phyloP scores from a whole-genome alignment of 37 sponge, comb jelly and placozoan genomes.

The Haliclona indistincta region DNA sequence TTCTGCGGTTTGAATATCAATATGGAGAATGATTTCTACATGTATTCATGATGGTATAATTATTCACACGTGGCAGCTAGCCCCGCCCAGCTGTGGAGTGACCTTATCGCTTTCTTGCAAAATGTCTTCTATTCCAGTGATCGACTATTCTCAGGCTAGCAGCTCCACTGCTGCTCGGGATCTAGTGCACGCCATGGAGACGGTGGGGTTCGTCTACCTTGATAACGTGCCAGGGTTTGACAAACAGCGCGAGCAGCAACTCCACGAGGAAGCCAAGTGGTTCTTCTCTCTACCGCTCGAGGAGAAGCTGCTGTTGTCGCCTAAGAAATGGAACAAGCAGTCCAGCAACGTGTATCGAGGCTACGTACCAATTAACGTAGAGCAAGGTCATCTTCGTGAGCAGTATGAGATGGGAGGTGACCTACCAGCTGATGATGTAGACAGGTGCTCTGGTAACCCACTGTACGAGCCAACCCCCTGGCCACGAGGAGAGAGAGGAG shows the following conservation, averaged over 20 bases:
- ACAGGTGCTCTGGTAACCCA: constrained; percentile 14
- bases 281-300: constrained; percentile 46
- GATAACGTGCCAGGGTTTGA: constrained; percentile 57
- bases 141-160: constrained; percentile 27
- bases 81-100: constrained; percentile 3
- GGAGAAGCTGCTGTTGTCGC: constrained; percentile 20
- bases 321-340: constrained; percentile 34
- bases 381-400: constrained; percentile 26
- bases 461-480: constrained; percentile 41
- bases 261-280: constrained; percentile 27
- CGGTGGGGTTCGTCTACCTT: constrained; percentile 55
- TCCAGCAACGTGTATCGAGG: constrained; percentile 35
- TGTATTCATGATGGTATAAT: too few relatives aligned
- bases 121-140: constrained; percentile 22
- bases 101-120: background rate
- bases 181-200: constrained; percentile 29
- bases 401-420: constrained; percentile 36
- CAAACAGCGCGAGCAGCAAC: constrained; percentile 4
- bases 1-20: constrained; percentile 21
- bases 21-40: too few relatives aligned
- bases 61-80: too few relatives aligned
- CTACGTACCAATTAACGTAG: constrained; percentile 30
- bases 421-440: constrained; percentile 34
- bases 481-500: background rate
- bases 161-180: background rate